These are phyloP conservation scores for Origma solitaria DNA, from an alignment of 2,113 vertebrate genomes.

Conservation along the genomic window DNA sequence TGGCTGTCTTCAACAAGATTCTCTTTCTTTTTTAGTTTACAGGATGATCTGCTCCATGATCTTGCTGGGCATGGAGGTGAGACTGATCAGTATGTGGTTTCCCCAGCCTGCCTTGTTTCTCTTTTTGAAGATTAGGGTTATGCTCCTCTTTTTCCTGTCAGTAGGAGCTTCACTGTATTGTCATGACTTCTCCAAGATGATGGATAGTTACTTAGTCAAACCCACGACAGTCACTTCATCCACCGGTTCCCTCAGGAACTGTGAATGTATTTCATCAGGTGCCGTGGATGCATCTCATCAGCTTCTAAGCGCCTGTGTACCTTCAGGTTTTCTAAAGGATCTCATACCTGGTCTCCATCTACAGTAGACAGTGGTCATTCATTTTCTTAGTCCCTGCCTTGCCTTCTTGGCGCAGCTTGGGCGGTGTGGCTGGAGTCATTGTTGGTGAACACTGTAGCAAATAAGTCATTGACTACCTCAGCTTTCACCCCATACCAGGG, in stretches of 20 bases:
- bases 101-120: not conserved
- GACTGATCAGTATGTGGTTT: not conserved
- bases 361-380: too few relatives aligned
- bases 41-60: not conserved
- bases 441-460: not conserved
- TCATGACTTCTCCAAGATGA: not conserved
- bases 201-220: not conserved
- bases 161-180: not conserved
- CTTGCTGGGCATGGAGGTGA: not conserved
- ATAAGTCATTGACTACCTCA: not conserved
- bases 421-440: not conserved
- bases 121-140: not conserved
- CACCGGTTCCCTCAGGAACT: fast-evolving
- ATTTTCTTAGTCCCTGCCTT: not conserved
- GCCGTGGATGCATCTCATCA: not conserved
- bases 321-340: not conserved
- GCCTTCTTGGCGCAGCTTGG: not conserved
- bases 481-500: not conserved
- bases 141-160: not conserved
- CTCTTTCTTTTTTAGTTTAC: not conserved
- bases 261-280: not conserved
- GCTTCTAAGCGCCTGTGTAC: not conserved
- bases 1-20: not conserved
- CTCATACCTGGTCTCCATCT: not conserved
- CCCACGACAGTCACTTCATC: not conserved